Conservation (phyloP, 2,113 vertebrate genomes). For the Cephalopholis sonnerati region DNA sequence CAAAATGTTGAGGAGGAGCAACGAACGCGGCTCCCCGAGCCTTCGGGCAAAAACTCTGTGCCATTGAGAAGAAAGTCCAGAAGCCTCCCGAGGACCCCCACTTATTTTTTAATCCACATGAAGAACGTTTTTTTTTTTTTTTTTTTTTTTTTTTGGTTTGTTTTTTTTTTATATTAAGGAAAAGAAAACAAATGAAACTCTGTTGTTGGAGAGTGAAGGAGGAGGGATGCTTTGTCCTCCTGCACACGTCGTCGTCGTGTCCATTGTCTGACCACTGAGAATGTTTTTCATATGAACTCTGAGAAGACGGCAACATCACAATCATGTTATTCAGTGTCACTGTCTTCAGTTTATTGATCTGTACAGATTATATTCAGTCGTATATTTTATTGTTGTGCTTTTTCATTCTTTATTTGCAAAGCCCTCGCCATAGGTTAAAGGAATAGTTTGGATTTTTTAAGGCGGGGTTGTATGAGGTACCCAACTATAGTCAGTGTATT, state of each 20-base stretch:
- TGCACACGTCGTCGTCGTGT: conserved; percentile 51
- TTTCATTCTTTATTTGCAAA: conserved; percentile 38
- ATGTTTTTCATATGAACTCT: conserved; percentile 78
- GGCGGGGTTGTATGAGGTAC: too few relatives aligned
- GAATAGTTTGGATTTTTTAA: too few relatives aligned
- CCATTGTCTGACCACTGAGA: conserved; percentile 93
- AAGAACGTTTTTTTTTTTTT: conserved; percentile 69
- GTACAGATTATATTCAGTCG: conserved; percentile 78
- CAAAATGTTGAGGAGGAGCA: conserved; percentile 53
- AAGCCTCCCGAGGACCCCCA: conserved; percentile 52
- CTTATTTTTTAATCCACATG: conserved; percentile 73
- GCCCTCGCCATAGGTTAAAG: conserved; percentile 52
- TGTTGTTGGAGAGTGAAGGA: conserved; percentile 60
- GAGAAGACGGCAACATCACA: conserved; percentile 64
- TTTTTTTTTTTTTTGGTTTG: conserved; percentile 52
- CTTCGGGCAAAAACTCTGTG: conserved; percentile 85
- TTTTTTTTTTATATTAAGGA: conserved; percentile 39
- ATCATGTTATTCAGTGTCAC: conserved; percentile 68
- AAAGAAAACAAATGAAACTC: conserved; percentile 51
- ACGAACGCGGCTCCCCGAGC: conserved; percentile 27
- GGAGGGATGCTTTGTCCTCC: conserved; percentile 79
- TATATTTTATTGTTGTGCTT: conserved; percentile 67
- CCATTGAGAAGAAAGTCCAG: conserved; percentile 84
- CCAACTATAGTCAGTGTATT: too few relatives aligned
- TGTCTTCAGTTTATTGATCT: conserved; percentile 51